These are phyloP conservation scores for Apeltes quadracus DNA, from an alignment of 2,113 vertebrate species.

Conservation along the genomic window DNA sequence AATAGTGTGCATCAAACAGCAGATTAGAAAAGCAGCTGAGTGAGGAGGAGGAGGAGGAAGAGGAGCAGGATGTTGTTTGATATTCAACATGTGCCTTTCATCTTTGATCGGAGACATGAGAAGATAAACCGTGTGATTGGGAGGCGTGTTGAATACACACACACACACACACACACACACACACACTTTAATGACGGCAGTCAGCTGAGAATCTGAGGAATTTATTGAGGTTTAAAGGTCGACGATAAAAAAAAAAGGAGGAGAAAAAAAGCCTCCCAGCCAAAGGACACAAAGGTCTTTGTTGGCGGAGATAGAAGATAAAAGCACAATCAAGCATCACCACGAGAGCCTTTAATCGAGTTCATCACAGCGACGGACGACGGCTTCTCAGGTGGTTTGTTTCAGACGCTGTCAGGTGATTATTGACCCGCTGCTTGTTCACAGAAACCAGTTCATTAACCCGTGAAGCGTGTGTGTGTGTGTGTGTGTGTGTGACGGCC, in stretches of 20 bases:
- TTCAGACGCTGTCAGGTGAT: not conserved
- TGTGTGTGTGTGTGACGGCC: too few species aligned
- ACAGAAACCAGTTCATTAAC: not conserved
- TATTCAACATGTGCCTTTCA: constrained; percentile 43
- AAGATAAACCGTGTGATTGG: constrained; percentile 13
- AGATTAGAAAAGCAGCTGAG: not conserved
- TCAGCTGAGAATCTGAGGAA: not conserved
- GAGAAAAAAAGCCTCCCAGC: not conserved
- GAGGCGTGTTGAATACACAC: constrained; percentile 6
- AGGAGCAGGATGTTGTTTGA: constrained; percentile 32
- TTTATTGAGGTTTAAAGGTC: not conserved
- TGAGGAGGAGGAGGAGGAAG: not conserved
- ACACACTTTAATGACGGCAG: not conserved
- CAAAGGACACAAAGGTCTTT: not conserved
- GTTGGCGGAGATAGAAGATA: not conserved
- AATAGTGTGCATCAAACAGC: not conserved
- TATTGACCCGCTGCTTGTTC: not conserved
- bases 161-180: not conserved
- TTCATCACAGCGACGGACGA: not conserved
- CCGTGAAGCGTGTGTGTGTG: too few species aligned
- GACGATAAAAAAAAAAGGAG: not conserved
- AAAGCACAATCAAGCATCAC: not conserved
- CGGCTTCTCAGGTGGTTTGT: not conserved
- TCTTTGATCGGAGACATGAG: constrained; percentile 23
- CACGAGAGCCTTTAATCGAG: not conserved